Evolutionary conservation across 2,797 vertebrate genomes (phyloP).

Genomic region (Enteromius unitaeniatus): DNA sequence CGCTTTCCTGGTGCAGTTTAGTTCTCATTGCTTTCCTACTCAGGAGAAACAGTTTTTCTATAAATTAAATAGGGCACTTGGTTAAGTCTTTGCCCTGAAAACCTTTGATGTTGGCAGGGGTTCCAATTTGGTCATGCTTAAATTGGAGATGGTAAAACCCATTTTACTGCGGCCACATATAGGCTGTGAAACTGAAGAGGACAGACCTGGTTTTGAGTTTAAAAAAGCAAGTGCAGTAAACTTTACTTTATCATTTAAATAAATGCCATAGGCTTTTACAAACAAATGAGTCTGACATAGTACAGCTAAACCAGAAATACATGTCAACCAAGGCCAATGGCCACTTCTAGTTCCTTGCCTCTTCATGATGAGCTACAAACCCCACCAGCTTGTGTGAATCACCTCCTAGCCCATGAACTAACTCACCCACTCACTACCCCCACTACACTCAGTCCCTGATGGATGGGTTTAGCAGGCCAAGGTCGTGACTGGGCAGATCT

Average conservation of each 20-base stretch:
- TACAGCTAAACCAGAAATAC: not conserved
- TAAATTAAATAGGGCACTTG: constrained; percentile 38
- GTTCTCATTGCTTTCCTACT: constrained; percentile 35
- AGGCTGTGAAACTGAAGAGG: constrained; percentile 62
- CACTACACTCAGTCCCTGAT: constrained; percentile 70
- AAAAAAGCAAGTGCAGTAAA: not conserved
- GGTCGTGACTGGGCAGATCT: constrained; percentile 80
- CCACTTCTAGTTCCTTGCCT: constrained; percentile 17
- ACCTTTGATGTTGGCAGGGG: constrained; percentile 74
- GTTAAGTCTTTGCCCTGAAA: constrained; percentile 50
- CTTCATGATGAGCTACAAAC: constrained; percentile 60
- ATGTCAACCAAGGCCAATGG: not conserved
- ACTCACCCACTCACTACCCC: constrained; percentile 49
- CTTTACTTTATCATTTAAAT: constrained; percentile 24
- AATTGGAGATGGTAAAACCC: constrained; percentile 76
- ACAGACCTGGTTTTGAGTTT: constrained; percentile 55
- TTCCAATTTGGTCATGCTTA: constrained; percentile 67
- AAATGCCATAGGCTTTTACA: not conserved
- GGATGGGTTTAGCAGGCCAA: constrained; percentile 82
- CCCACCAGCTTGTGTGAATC: constrained; percentile 76
- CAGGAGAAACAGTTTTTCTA: constrained; percentile 51
- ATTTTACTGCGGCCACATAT: constrained; percentile 74
- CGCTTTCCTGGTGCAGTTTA: constrained; percentile 29
- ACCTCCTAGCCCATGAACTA: constrained; percentile 74
- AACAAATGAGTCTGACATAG: not conserved